These are phyloP conservation scores for Apodemia hepburni DNA, from an alignment of 2,888 invertebrate genomes.

Conservation along the genomic window DNA sequence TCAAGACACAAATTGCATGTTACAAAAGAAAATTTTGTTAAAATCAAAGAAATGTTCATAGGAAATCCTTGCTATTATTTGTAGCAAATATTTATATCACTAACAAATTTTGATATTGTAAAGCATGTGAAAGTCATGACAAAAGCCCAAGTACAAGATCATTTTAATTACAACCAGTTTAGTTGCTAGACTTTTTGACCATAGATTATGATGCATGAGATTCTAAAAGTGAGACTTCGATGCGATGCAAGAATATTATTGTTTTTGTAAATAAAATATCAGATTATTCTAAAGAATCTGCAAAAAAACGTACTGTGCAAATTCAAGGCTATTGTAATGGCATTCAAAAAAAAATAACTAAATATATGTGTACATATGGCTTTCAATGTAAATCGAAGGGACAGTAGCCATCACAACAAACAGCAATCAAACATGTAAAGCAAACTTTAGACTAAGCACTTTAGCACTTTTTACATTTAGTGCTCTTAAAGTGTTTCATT, in stretches of 20 bases:
- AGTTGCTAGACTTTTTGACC: too few relatives aligned
- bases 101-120: conserved; percentile 42
- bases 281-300: too few relatives aligned
- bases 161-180: too few relatives aligned
- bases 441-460: neutral
- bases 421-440: neutral
- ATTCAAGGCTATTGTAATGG: neutral
- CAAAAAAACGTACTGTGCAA: too few relatives aligned
- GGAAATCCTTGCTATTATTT: neutral
- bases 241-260: too few relatives aligned
- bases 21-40: neutral
- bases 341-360: neutral
- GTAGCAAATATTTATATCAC: conserved; percentile 12
- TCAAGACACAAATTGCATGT: neutral
- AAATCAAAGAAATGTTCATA: neutral
- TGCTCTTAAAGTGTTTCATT: neutral
- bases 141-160: neutral
- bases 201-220: too few relatives aligned
- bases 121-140: conserved; percentile 24
- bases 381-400: conserved; percentile 18
- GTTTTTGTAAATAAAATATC: too few relatives aligned
- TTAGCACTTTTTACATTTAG: neutral
- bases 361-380: neutral
- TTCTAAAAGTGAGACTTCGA: too few relatives aligned
- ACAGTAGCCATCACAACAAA: neutral